These are phyloP conservation scores for Tauraco erythrolophus DNA, from an alignment of 2,113 vertebrate species.

Conservation along the genomic window DNA sequence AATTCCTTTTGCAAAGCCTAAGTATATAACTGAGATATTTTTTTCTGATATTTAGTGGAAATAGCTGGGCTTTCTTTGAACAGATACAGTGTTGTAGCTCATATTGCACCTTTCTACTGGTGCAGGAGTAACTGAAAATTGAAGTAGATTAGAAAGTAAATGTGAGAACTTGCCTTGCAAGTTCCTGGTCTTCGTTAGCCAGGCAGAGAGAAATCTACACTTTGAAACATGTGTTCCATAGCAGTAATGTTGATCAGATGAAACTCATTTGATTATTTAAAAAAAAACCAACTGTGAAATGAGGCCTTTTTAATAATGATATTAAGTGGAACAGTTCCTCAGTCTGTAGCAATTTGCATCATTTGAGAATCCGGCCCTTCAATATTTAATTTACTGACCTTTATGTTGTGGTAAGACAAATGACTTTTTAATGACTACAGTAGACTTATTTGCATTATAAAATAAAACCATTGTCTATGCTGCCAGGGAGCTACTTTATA, in stretches of 20 bases:
- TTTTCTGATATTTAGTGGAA: neutral
- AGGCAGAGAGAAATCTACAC: neutral
- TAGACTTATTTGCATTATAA: constrained; percentile 15
- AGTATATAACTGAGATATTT: neutral
- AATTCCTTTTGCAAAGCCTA: neutral
- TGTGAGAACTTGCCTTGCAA: neutral
- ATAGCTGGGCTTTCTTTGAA: neutral
- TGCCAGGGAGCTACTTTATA: neutral
- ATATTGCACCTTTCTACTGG: neutral
- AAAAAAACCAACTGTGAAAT: neutral
- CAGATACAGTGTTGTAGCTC: fast-evolving
- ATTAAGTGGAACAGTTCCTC: neutral
- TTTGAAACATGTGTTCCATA: neutral
- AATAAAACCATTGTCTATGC: neutral
- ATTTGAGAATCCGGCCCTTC: neutral
- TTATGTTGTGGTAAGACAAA: constrained; percentile 44
- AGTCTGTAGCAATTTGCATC: neutral
- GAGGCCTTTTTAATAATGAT: neutral
- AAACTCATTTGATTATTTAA: neutral
- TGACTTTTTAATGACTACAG: constrained; percentile 28
- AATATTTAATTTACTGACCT: constrained; percentile 52
- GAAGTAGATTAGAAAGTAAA: neutral
- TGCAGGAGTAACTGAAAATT: neutral
- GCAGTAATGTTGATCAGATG: neutral
- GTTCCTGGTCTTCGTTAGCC: neutral